Conservation (phyloP, 2,113 vertebrate species). For the Pedionomus torquatus region DNA sequence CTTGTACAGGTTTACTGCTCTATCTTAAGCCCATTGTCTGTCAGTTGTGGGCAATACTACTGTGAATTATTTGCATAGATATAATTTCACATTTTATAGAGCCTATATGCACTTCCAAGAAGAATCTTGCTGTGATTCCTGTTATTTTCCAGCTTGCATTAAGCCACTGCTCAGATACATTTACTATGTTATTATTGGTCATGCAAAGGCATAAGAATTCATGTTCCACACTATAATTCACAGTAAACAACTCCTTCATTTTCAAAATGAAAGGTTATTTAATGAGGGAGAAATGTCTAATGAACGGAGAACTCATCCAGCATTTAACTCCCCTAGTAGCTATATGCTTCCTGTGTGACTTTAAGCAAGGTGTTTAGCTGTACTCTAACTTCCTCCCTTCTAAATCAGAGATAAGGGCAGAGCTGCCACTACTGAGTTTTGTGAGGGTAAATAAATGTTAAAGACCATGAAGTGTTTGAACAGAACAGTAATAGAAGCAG, state of each 20-base stretch:
- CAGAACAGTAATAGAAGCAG: background rate
- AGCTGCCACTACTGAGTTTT: background rate
- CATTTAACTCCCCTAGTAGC: background rate
- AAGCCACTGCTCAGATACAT: background rate
- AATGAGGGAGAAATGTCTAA: background rate
- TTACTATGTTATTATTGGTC: background rate
- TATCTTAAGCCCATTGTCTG: background rate
- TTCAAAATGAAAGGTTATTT: background rate
- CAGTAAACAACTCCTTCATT: background rate
- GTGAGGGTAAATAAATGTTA: background rate
- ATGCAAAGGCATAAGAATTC: background rate
- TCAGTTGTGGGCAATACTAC: background rate
- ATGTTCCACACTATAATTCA: background rate
- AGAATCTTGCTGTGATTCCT: background rate
- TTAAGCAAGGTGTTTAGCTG: background rate
- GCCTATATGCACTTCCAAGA: background rate
- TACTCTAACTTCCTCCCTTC: background rate
- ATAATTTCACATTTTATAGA: background rate
- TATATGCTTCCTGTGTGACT: background rate
- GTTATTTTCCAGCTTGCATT: background rate
- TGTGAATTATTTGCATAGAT: background rate
- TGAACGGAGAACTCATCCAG: background rate
- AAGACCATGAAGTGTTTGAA: background rate
- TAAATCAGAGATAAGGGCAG: constrained; percentile 1
- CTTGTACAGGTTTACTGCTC: background rate